Conservation (phyloP, 2,888 invertebrate genomes). For the Plagodis pulveraria region DNA sequence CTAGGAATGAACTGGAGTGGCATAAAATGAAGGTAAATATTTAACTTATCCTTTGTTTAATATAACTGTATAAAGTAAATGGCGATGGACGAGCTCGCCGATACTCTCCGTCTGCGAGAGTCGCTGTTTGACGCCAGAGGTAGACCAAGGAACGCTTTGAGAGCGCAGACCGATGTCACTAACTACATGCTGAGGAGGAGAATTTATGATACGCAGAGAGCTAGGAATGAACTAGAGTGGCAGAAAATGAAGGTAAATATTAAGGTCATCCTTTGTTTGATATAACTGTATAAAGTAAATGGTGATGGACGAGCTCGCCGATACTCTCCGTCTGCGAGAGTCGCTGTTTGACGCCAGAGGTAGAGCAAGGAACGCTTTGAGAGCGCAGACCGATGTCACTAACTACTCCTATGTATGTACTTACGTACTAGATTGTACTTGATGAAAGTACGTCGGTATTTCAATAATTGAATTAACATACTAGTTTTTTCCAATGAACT, state of each 20-base stretch:
- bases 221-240: slow-evolving; percentile 95
- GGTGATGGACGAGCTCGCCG: slow-evolving; percentile 92
- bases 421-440: too few relatives aligned
- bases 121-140: slow-evolving; percentile 91
- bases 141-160: slow-evolving; percentile 91
- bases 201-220: slow-evolving; percentile 94
- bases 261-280: too few relatives aligned
- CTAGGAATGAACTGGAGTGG: slow-evolving; percentile 95
- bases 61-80: too few relatives aligned
- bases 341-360: slow-evolving; percentile 91
- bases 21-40: slow-evolving; percentile 88
- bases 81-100: slow-evolving; percentile 92
- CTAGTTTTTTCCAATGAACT: too few relatives aligned
- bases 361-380: slow-evolving; percentile 91
- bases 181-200: slow-evolving; percentile 94
- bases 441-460: too few relatives aligned
- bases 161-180: slow-evolving; percentile 92
- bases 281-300: slow-evolving; percentile 89
- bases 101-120: slow-evolving; percentile 91
- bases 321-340: slow-evolving; percentile 91
- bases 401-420: slow-evolving; percentile 78
- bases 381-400: slow-evolving; percentile 92
- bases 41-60: too few relatives aligned
- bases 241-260: slow-evolving; percentile 91
- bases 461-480: too few relatives aligned